Base-by-base conservation (phyloP, 1,140 invertebrate genomes). In the Lordiphosa stackelbergi region DNA sequence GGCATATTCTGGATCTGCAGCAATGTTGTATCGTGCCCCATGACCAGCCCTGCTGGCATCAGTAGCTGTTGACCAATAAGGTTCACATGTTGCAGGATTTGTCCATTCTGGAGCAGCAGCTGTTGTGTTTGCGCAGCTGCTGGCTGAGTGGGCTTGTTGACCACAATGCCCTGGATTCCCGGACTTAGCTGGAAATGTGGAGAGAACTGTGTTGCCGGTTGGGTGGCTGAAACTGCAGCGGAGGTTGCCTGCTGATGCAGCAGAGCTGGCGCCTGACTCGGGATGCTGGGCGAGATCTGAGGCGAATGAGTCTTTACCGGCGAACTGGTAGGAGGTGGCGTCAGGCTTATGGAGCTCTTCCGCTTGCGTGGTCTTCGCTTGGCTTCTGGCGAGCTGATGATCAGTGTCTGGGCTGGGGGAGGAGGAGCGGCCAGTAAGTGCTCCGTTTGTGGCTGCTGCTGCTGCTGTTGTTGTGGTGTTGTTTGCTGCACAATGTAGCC, bases 31-130 rank as follows among this genome's bases (percentile, higher is more conserved):
- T 93, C 91, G 22, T 93, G 91, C 3, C 93, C 91, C 42, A 94
- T 91, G 91, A 95, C 91, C 61, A 94, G 90, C 2, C 94, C 93
- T 1, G 94, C 93, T 3, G 94, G 94, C 42, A 95, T 92, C 43
- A 95, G 92, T 70, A 95, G 93, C 73, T 95, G 94, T 73, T 95
- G 94, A 3, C 93, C 92, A 72, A 94, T 94, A 19, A 94, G 90
- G 89, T 95, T 95, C 10, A 95, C 93, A 1, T 94, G 94, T 81
- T 95, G 94, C 19, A 91, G 52, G 9, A 88, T 84, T 48, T 87
- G 84, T 0, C 87, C 87, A 16, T 88, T 88, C 51, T 88, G 87
- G 0, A 93, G 88, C 24, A 95, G 87, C 87, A 95, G 94, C 22
- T 95, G 94, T 16, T 93, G 89, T 19, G 92, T 91, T 64, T 93